Evolutionary conservation across 2,113 vertebrate genomes (phyloP).

Genomic region (Varanus salvator): DNA sequence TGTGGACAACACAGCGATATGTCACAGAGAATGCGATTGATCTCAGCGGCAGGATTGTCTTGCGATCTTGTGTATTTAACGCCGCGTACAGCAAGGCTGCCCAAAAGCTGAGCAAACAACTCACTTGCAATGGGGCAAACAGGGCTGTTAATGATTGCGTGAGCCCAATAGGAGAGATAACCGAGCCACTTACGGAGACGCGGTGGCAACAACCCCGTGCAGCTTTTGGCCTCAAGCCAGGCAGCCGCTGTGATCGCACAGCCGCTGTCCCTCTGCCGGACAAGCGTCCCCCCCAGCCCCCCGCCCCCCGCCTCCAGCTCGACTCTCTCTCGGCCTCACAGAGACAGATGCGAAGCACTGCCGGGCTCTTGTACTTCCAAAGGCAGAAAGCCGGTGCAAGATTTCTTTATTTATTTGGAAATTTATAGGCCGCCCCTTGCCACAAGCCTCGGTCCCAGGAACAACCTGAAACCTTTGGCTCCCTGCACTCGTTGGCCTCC

Average conservation of each 20-base stretch:
- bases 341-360: not conserved
- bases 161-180: accelerated
- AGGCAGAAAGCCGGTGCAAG: not conserved
- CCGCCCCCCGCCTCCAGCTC: no score
- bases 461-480: not conserved
- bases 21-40: not conserved
- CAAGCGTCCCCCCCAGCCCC: not conserved
- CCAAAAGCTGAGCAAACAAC: accelerated
- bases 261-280: not conserved
- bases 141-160: not conserved
- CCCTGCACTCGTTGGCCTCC: not conserved
- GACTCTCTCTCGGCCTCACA: not conserved
- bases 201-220: not conserved
- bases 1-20: not conserved
- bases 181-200: no score
- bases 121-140: not conserved
- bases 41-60: not conserved
- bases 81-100: not conserved
- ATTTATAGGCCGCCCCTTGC: no score
- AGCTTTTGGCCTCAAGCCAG: not conserved
- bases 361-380: not conserved
- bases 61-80: not conserved
- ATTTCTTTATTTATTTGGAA: not conserved
- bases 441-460: not conserved
- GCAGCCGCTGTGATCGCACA: not conserved